Evolutionary conservation across 1,140 invertebrate species (phyloP).

Genomic region (Euschistus heros): DNA sequence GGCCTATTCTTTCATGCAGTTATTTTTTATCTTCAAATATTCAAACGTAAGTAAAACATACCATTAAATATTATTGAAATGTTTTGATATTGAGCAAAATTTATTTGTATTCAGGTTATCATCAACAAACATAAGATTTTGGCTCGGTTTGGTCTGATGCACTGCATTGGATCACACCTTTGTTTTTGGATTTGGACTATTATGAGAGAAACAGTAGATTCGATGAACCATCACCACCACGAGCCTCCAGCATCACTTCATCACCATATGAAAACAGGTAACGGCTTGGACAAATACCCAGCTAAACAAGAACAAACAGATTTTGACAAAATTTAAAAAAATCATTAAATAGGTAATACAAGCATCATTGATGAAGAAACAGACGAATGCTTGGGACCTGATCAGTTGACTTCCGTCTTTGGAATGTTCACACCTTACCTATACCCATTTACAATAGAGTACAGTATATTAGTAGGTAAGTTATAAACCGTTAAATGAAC

Average conservation of each 20-base stretch:
- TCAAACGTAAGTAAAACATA: conserved; percentile 50
- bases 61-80: neutral
- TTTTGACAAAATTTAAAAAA: neutral
- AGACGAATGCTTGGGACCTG: conserved; percentile 31
- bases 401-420: conserved; percentile 45
- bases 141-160: conserved; percentile 60
- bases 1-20: conserved; percentile 54
- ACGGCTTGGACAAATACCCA: neutral
- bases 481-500: conserved; percentile 10
- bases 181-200: conserved; percentile 65
- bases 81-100: no score
- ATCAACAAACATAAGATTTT: conserved; percentile 46
- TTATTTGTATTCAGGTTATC: conserved; percentile 40
- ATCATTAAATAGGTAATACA: neutral
- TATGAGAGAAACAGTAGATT: conserved; percentile 53
- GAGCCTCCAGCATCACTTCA: conserved; percentile 9
- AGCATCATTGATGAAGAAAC: neutral
- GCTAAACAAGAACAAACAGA: neutral
- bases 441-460: conserved; percentile 84
- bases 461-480: conserved; percentile 58
- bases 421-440: conserved; percentile 73
- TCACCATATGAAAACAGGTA: conserved; percentile 21
- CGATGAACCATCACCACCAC: conserved; percentile 33
- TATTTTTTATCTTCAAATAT: conserved; percentile 67
- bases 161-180: conserved; percentile 56